Evolutionary conservation across 2,113 vertebrate species (phyloP).

Genomic region (Phocoena phocoena): DNA sequence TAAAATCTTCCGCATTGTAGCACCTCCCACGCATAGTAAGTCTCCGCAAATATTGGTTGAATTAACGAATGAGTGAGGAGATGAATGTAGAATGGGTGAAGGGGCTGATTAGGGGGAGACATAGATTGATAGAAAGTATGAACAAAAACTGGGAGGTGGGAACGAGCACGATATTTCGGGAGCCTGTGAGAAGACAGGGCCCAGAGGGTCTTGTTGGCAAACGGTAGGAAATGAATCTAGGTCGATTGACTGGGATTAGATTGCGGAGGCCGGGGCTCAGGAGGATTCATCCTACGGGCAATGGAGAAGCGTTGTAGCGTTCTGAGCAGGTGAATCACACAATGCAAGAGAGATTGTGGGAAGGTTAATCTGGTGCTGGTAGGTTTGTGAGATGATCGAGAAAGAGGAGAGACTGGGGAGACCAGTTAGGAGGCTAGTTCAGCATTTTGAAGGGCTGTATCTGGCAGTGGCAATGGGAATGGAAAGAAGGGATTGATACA

Average conservation of each 20-base stretch:
- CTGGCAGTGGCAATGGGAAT: neutral
- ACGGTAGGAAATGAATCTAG: neutral
- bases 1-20: neutral
- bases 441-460: neutral
- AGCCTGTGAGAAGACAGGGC: neutral
- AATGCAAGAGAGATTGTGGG: neutral
- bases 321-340: neutral
- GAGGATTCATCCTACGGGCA: neutral
- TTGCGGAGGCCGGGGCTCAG: neutral
- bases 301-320: neutral
- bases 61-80: neutral
- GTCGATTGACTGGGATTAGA: neutral
- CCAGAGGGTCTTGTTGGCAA: neutral
- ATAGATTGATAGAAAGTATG: no score
- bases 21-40: no score
- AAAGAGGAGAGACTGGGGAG: neutral
- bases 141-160: neutral
- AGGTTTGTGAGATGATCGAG: neutral
- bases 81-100: neutral
- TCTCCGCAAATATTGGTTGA: neutral
- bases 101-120: neutral
- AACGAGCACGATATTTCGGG: neutral
- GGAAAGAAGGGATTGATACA: neutral
- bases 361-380: neutral
- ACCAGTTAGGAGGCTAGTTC: neutral